Conservation (phyloP, 2,113 vertebrate species). For the Fulmarus glacialis region DNA sequence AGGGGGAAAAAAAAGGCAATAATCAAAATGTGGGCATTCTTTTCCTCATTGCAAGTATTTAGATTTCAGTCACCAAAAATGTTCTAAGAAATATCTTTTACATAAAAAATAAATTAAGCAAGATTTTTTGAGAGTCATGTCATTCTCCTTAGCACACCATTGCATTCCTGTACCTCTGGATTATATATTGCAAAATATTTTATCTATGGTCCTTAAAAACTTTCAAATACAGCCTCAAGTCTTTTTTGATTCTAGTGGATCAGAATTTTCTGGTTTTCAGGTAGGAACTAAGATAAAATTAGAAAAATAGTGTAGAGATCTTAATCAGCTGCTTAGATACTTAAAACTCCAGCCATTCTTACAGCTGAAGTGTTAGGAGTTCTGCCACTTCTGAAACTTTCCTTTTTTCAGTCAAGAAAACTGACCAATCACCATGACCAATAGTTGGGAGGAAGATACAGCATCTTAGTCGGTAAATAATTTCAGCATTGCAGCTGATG, state of each 20-base stretch:
- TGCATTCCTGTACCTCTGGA: background rate
- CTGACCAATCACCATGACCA: background rate
- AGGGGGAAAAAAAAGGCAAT: background rate
- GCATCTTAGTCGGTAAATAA: background rate
- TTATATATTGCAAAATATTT: background rate
- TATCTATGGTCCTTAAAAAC: background rate
- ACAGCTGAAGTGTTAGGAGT: background rate
- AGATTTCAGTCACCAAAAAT: background rate
- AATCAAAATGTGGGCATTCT: background rate
- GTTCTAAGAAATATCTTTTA: background rate
- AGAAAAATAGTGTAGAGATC: background rate
- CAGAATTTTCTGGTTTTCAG: background rate
- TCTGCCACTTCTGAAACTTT: background rate
- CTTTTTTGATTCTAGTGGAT: background rate
- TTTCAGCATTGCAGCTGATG: background rate
- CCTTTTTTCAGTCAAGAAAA: background rate
- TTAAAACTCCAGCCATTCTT: background rate
- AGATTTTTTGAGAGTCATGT: background rate
- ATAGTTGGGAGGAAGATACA: background rate
- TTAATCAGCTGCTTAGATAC: background rate
- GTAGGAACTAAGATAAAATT: background rate
- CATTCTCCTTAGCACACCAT: background rate
- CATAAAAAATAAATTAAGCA: background rate
- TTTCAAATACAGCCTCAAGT: background rate
- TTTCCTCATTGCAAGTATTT: background rate